Evolutionary conservation across 2,888 invertebrate genomes (phyloP).

Genomic region (Autographa pulchrina): DNA sequence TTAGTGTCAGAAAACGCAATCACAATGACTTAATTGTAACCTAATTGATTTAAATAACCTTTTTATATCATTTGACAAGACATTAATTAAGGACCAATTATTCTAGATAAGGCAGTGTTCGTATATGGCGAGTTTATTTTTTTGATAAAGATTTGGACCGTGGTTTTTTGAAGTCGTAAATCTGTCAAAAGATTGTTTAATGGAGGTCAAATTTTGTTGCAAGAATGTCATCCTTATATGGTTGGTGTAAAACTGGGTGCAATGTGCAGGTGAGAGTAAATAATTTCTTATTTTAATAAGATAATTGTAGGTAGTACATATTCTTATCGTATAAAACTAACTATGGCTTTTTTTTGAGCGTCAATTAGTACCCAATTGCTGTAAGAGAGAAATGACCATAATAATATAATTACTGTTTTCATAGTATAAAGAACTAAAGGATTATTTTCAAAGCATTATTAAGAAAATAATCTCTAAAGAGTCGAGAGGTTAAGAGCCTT

Average conservation of each 20-base stretch:
- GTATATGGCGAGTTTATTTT: not conserved
- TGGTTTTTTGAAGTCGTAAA: not conserved
- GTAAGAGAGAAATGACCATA: too few species aligned
- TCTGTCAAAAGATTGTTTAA: not conserved
- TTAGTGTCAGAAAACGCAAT: slow-evolving; percentile 20
- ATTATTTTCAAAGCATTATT: too few species aligned
- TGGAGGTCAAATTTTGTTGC: not conserved
- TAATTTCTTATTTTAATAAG: not conserved
- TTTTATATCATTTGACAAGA: slow-evolving; percentile 8
- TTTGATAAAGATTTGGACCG: not conserved
- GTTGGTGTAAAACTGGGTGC: not conserved
- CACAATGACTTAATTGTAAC: slow-evolving; percentile 24
- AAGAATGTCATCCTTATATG: not conserved
- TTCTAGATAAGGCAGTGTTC: not conserved
- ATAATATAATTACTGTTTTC: too few species aligned
- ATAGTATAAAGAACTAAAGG: too few species aligned
- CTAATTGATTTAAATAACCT: slow-evolving; percentile 36
- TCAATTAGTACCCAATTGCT: too few species aligned
- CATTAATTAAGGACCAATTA: not conserved
- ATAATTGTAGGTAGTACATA: not conserved
- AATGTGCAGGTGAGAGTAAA: not conserved
- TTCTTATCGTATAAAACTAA: not conserved
- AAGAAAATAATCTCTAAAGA: too few species aligned
- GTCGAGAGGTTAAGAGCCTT: too few species aligned
- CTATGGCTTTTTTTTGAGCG: too few species aligned